Percentiles rank a stretch among this genome's conserved stretches.
phyloP scores from a whole-genome alignment of 2,797 vertebrate species.

The Molossus molossus region DNA sequence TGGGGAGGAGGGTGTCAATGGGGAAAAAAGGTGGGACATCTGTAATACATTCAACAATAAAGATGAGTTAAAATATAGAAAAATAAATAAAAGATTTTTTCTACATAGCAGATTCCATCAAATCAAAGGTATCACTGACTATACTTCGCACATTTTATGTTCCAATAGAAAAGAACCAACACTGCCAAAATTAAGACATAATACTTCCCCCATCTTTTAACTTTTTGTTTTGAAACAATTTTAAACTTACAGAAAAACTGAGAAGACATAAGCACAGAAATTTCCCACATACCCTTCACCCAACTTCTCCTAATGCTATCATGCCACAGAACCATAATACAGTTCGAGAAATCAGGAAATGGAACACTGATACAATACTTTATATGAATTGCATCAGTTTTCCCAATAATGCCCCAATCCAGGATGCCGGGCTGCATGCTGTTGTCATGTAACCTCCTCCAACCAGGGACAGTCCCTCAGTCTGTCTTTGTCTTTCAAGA shows the following conservation, averaged over 20 bases:
- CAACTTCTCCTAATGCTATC: background rate
- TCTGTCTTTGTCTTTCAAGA: no score
- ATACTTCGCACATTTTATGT: background rate
- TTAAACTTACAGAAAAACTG: background rate
- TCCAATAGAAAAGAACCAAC: background rate
- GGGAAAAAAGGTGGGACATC: no score
- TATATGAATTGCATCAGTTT: background rate
- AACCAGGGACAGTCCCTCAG: background rate
- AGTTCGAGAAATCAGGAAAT: background rate
- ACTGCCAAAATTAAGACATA: background rate
- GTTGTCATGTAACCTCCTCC: background rate
- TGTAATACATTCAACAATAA: no score
- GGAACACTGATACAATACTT: fast-evolving
- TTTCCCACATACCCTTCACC: background rate
- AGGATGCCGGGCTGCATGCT: fast-evolving
- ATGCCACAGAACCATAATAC: background rate
- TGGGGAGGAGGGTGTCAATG: no score
- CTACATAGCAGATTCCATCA: background rate
- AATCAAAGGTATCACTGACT: background rate
- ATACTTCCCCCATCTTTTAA: background rate
- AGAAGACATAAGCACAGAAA: background rate
- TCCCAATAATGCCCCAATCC: background rate
- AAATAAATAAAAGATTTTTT: background rate
- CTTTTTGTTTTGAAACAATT: background rate
- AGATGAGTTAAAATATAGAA: no score